phyloP scores from a whole-genome alignment of 2,113 vertebrate genomes.

The Rhinolophus ferrumequinum region DNA sequence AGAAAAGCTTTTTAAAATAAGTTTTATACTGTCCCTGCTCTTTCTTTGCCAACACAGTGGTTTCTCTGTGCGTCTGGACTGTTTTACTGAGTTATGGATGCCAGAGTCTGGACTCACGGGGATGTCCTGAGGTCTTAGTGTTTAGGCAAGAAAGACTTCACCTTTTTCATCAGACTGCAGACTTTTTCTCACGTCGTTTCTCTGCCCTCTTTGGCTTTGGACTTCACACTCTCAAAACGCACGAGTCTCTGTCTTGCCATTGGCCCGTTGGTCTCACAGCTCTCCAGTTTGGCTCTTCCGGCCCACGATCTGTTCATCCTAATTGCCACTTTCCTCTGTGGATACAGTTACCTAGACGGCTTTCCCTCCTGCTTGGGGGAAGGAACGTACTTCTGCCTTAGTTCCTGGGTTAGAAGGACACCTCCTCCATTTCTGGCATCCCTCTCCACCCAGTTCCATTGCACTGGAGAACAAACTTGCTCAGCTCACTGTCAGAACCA shows the following conservation, averaged over 20 bases:
- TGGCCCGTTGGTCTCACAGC: not conserved
- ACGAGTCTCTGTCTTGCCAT: not conserved
- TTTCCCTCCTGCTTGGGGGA: not conserved
- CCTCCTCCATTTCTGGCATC: not conserved
- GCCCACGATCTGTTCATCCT: not conserved
- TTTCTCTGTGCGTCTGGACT: not conserved
- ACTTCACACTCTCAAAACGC: not conserved
- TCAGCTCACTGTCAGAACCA: not conserved
- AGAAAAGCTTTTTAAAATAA: not conserved
- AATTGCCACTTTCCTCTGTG: not conserved
- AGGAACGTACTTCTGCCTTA: not conserved
- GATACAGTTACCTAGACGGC: not conserved
- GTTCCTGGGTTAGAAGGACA: not conserved
- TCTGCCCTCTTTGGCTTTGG: not conserved
- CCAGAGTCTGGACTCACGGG: not conserved
- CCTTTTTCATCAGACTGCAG: not conserved
- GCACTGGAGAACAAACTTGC: not conserved
- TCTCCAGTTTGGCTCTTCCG: not conserved
- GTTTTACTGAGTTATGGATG: not conserved
- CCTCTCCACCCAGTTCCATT: not conserved
- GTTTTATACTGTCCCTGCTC: not conserved
- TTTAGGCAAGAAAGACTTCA: not conserved
- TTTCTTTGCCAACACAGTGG: not conserved
- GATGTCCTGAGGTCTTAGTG: not conserved
- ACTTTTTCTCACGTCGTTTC: not conserved